Base-by-base conservation (phyloP, 2,113 vertebrate genomes). In the Myxocyprinus asiaticus region DNA sequence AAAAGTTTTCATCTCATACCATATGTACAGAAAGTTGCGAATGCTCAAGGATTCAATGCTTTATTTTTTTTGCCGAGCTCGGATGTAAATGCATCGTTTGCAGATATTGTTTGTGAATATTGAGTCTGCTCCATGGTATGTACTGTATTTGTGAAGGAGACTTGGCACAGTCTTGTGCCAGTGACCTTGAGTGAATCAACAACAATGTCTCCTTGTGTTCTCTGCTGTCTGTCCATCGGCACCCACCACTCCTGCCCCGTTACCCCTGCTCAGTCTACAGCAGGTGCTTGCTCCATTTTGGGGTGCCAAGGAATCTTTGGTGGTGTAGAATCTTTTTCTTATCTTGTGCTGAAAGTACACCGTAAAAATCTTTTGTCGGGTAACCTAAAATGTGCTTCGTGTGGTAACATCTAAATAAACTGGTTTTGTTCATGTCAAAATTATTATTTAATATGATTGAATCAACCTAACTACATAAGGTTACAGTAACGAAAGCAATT, bases 181-280 rank as follows among this genome's bases (percentile, higher is more conserved):
- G 80, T 91, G 92, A 94, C 93, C 92, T 94, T 94, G 92, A 91
- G 79, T 11, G 65, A 85, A 91, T 90, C 84, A 87, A 90, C 87
- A 92, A 94, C 93, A 94, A 92, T 92, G 90, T 92, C 90, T 91
- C 88, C 92, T 91, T 92, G 90, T 93, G 90, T 91, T 89, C 89
- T 86, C 85, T 84, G 88, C 87, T 64, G 88, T 88, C 86, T 87
- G 88, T 92, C 90, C 87, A 85, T 92, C 90, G 87, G 87, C 86
- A 76, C 88, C 85, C 86, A 78, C 84, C 85, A 86, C 87, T 79
- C 33, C 15, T 70, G 65, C 65, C 66, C 61, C 80, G 68, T 82
- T 71, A 45, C 82, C 15, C 7, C 9, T 50, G 33, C 76, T 53
- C 65, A 9, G 14, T 53, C 45, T 82, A 33, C 22, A 33, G 22